Conservation (phyloP, 2,113 vertebrate species). For the Symphodus melops region DNA sequence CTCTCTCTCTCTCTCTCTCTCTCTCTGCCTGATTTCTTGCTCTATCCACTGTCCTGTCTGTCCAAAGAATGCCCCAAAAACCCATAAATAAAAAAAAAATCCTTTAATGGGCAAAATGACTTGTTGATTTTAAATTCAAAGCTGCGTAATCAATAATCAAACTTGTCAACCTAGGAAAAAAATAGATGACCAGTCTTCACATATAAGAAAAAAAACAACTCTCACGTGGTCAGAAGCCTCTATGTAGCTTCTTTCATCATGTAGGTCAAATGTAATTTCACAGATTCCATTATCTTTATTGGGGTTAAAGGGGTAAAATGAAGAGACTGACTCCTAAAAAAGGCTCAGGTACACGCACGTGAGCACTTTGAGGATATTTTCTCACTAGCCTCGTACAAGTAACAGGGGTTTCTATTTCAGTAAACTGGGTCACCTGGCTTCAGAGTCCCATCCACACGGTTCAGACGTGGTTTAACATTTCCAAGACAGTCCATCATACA, state of each 20-base stretch:
- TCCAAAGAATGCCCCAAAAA: too few species aligned
- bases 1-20: too few species aligned
- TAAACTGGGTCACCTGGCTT: constrained; percentile 38
- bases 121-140: not conserved
- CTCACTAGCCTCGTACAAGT: constrained; percentile 7
- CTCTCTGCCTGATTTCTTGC: too few species aligned
- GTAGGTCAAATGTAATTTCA: constrained; percentile 6
- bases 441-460: constrained; percentile 2
- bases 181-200: not conserved
- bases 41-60: too few species aligned
- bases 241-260: not conserved
- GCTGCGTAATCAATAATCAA: not conserved
- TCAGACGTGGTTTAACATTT: not conserved
- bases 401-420: constrained; percentile 25
- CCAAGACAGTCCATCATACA: too few species aligned
- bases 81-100: too few species aligned
- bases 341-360: constrained; percentile 1
- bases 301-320: not conserved
- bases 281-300: constrained; percentile 37
- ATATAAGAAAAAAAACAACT: not conserved
- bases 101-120: too few species aligned
- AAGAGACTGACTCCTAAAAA: not conserved
- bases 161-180: not conserved
- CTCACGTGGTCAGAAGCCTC: not conserved
- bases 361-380: constrained; percentile 18